Conservation (phyloP, 1,140 invertebrate species). For the Bombus superbus region DNA sequence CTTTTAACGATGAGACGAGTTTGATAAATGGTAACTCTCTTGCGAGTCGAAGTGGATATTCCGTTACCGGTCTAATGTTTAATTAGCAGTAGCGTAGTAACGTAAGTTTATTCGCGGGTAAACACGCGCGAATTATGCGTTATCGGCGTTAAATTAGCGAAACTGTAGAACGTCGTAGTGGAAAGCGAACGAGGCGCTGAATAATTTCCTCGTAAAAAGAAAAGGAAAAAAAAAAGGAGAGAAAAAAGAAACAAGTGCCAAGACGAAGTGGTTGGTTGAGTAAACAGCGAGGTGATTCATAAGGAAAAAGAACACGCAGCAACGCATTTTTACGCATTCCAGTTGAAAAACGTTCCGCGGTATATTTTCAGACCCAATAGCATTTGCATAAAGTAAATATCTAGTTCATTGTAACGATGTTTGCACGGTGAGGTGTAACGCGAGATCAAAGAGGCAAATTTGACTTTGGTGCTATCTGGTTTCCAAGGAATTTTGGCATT, state of each 20-base stretch:
- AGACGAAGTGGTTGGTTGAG: background rate
- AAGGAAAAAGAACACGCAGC: background rate
- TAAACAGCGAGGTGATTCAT: background rate
- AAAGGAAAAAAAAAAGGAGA: too few species aligned
- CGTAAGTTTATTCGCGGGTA: background rate
- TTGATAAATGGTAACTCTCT: background rate
- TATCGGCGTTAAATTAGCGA: background rate
- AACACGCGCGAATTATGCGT: background rate
- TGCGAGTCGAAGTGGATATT: too few species aligned
- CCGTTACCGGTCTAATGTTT: background rate
- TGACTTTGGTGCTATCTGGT: background rate
- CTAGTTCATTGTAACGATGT: background rate
- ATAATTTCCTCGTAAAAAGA: background rate
- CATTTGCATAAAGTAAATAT: conserved; percentile 11
- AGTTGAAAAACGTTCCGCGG: background rate
- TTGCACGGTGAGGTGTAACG: background rate
- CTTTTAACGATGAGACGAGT: background rate
- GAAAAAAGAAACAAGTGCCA: background rate
- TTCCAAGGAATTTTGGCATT: background rate
- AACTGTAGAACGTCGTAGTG: background rate
- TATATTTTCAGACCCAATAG: background rate
- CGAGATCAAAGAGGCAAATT: background rate
- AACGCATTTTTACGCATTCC: background rate
- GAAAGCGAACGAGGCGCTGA: background rate
- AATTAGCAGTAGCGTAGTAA: background rate